Percentiles rank a stretch among this genome's conserved stretches.
Conservation (phyloP, 2,888 invertebrate genomes). For the Myopa tessellatipennis region DNA sequence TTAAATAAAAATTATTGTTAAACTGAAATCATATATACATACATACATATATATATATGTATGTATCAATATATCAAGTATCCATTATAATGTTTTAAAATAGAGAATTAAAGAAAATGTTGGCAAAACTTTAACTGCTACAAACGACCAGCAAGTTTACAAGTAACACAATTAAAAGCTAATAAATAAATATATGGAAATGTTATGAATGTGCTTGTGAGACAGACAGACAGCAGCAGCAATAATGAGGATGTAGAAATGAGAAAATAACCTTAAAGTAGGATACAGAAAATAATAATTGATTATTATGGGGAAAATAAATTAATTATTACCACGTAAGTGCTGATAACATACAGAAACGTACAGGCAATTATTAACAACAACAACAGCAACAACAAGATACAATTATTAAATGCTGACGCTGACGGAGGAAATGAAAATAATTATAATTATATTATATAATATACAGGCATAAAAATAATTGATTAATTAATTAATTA, state of each 20-base stretch:
- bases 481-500: constrained; percentile 62
- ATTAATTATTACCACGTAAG: neutral
- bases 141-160: constrained; percentile 41
- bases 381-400: constrained; percentile 17
- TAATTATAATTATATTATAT: constrained; percentile 24
- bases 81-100: constrained; percentile 45
- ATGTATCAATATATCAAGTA: constrained; percentile 47
- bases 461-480: constrained; percentile 33
- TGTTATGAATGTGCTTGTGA: constrained; percentile 10
- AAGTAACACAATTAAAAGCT: constrained; percentile 12
- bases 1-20: constrained; percentile 63
- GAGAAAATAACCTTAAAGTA: neutral
- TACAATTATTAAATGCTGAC: constrained; percentile 31
- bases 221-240: neutral
- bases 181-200: neutral
- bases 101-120: neutral
- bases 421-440: constrained; percentile 19
- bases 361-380: constrained; percentile 25
- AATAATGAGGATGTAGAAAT: neutral
- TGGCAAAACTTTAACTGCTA: constrained; percentile 37
- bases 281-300: neutral
- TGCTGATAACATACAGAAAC: neutral
- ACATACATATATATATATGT: neutral
- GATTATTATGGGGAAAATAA: neutral
- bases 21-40: constrained; percentile 20